Evolutionary conservation across 2,113 vertebrate genomes (phyloP), one percentile per base, ranked within the genome.

Genomic region (Oxyura jamaicensis): DNA sequence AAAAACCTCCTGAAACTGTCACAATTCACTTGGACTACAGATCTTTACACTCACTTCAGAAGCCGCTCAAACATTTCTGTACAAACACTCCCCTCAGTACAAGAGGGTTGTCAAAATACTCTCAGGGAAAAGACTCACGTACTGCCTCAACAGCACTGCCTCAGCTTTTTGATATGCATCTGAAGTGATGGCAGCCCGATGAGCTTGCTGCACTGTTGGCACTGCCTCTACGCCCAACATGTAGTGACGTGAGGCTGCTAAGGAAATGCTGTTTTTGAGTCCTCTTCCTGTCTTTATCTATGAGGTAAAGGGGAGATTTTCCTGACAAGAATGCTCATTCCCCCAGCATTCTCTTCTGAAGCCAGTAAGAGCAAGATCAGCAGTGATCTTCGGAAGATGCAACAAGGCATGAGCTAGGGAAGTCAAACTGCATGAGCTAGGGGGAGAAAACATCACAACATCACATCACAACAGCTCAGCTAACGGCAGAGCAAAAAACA

Each of bases 1-100:
- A 50, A 56, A 86, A 81, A 2, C 21, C 21, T 74, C 31, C 50
- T 8, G 12, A 8, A 44, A 19, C 26, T 6, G 20, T 1, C 31
- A 0, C 0, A 0, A 14, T 5, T n/a, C 48, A 2, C 59, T 13
- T 1, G 2, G 20, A 2, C 31, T 0, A 0, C 31, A 55, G 36
- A 6, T 6, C 44, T 14, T 17, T 65, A 22, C 5, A 3, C 31
- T 22, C 50, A 5, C n/a, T 62, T 5, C 69, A 6, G 8, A 1
- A 69, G 28, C 83, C 35, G 66, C 83, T 69, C 28, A 5, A 20
- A 46, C 18, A 15, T 7, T 3, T 8, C 2, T 3, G 6, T 10
- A 3, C 65, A 10, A 12, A 53, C 0, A 0, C 55, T 29, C 23
- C n/a, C 65, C 42, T 4, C 15, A 5, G 56, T 0, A 10, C 1